Base-by-base conservation (phyloP, 2,113 vertebrate genomes). In the Mesembrinibis cayennensis region DNA sequence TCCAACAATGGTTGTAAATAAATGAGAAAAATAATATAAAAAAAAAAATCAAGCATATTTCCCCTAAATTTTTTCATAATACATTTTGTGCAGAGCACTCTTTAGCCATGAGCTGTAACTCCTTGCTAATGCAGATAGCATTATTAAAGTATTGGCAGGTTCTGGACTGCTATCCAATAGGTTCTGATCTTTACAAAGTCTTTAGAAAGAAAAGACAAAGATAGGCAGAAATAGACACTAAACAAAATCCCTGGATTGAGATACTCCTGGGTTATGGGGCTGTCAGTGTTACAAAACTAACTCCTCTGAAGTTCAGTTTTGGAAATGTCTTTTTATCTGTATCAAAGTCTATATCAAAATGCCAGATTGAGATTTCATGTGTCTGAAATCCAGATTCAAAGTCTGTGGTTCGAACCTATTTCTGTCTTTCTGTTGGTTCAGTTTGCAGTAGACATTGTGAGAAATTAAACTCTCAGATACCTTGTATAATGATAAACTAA, bases 371-470 rank as follows among this genome's bases (percentile, higher is more conserved):
- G 49, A 85, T 85, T 89, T 92, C 42, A 69, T 45, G 86, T 89
- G 53, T 84, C 1, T 1, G 70, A 94, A 97, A 92, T 82, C 65
- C 44, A 70, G 72, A 85, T 82, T 62, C 77, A 66, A 94, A 89
- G 34, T 85, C 78, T 94, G 56, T 62, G n/a, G 13, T 89, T 94
- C 93, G 74, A 82, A 69, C n/a, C 77, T 91, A 82, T 94, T 95
- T 95, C 73, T 85, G 70, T 40, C 38, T 92, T 93, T 76, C 70
- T 74, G n/a, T 77, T 91, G 47, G 50, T 82, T 96, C 53, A 58
- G 56, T 91, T 93, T 91, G n/a, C 36, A 77, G 49, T 26, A 96
- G 62, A 82, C 44, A 10, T 6, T 59, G 63, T 65, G 38, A 69
- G 36, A 93, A 95, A 80, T 71, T 93, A 76, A 97, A 91, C 14